A percentile compares a stretch with the other conserved stretches of the same genome.
Evolutionary conservation across 2,113 vertebrate genomes (phyloP).

Genomic region (Periophthalmus modestus): DNA sequence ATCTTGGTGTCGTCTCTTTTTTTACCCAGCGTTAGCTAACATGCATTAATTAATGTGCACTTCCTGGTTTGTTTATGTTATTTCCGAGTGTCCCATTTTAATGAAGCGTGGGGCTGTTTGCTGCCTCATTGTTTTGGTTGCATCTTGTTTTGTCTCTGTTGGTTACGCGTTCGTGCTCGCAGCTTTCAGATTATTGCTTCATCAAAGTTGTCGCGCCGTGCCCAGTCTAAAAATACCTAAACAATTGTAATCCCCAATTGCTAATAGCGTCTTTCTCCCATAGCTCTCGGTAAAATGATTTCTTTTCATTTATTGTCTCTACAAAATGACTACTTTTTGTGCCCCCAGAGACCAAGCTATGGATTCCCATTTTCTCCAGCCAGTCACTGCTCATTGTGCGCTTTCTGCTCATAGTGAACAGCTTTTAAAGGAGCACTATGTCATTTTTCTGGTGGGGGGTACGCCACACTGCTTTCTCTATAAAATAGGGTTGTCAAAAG

Average conservation of each 20-base stretch:
- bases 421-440: slow-evolving; percentile 47
- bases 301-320: slow-evolving; percentile 51
- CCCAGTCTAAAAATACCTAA: slow-evolving; percentile 50
- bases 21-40: neutral
- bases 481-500: too few species aligned
- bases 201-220: slow-evolving; percentile 58
- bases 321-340: slow-evolving; percentile 59
- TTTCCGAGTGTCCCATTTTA: slow-evolving; percentile 13
- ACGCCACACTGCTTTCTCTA: too few species aligned
- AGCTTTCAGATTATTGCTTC: slow-evolving; percentile 60
- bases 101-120: slow-evolving; percentile 31
- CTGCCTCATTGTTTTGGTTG: slow-evolving; percentile 34
- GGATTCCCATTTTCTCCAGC: slow-evolving; percentile 39
- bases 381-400: slow-evolving; percentile 58
- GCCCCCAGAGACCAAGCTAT: slow-evolving; percentile 54
- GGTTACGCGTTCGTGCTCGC: slow-evolving; percentile 38
- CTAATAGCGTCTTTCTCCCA: slow-evolving; percentile 54
- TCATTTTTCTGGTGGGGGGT: too few species aligned
- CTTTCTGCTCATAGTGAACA: slow-evolving; percentile 74
- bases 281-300: slow-evolving; percentile 42
- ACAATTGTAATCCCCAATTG: slow-evolving; percentile 52
- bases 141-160: slow-evolving; percentile 8
- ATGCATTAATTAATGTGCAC: slow-evolving; percentile 20
- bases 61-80: slow-evolving; percentile 14
- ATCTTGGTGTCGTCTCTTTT: slow-evolving; percentile 1